Conservation (phyloP, 2,113 vertebrate species). For the Turdus rufiventris region DNA sequence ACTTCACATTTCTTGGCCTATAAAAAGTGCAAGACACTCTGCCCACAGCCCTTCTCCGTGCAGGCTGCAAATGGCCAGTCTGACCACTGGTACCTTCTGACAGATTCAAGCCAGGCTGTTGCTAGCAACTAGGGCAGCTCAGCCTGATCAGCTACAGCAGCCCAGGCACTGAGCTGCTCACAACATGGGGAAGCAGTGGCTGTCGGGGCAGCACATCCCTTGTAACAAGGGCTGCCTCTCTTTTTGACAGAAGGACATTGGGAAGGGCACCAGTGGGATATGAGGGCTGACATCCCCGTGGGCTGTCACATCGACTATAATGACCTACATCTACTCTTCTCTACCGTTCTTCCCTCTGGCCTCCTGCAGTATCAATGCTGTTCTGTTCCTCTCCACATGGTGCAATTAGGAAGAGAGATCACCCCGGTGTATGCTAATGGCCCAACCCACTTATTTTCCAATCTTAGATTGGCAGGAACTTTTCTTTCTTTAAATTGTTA, state of each 20-base stretch:
- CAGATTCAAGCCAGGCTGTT: not conserved
- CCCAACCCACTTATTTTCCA: not conserved
- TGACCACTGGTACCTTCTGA: not conserved
- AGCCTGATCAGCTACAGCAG: not conserved
- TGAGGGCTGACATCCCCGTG: not conserved
- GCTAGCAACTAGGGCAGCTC: not conserved
- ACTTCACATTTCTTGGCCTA: not conserved
- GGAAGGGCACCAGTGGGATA: not conserved
- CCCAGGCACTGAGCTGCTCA: not conserved
- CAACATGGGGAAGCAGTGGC: accelerated
- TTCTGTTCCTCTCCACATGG: not conserved
- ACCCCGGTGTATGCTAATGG: not conserved
- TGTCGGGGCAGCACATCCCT: not conserved
- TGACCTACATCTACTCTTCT: slow-evolving; percentile 39
- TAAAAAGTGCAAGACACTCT: not conserved
- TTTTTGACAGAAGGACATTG: not conserved
- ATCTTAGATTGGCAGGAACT: not conserved
- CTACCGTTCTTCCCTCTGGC: not conserved
- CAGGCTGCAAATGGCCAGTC: not conserved
- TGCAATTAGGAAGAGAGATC: not conserved
- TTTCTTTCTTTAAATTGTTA: not conserved
- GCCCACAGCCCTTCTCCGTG: not conserved
- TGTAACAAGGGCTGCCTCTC: not conserved
- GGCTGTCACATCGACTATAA: slow-evolving; percentile 6
- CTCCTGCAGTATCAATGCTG: not conserved